Percentiles rank a stretch among this genome's conserved stretches.
phyloP scores from a whole-genome alignment of 2,888 invertebrate genomes.

The Oscheius sp. region DNA sequence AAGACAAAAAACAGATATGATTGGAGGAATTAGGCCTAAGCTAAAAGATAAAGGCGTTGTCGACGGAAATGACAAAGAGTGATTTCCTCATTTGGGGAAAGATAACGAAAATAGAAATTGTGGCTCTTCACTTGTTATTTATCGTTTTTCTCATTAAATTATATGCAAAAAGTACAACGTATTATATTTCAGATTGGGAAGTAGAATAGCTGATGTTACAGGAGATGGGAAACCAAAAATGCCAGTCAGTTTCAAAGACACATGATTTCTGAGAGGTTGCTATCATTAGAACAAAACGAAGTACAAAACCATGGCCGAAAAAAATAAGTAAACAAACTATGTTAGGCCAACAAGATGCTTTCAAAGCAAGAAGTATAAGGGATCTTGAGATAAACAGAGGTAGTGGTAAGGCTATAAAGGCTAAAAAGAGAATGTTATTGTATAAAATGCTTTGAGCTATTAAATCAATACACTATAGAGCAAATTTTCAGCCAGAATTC shows the following conservation, averaged over 20 bases:
- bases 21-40: conserved; percentile 1
- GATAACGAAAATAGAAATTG: background rate
- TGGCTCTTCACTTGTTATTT: background rate
- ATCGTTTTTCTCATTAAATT: conserved; percentile 2
- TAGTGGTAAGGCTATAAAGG: conserved; percentile 3
- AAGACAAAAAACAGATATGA: background rate
- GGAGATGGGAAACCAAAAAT: conserved; percentile 3
- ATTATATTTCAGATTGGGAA: conserved; percentile 2
- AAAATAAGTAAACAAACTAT: conserved; percentile 3
- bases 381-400: conserved; percentile 1
- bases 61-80: background rate
- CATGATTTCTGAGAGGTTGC: conserved; percentile 1
- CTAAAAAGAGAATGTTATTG: background rate
- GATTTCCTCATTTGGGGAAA: conserved; percentile 5
- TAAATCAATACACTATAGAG: too few species aligned
- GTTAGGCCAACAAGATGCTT: conserved; percentile 5
- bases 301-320: background rate
- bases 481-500: too few species aligned
- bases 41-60: conserved; percentile 1
- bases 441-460: too few species aligned
- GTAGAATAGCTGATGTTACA: background rate
- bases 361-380: conserved; percentile 3
- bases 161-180: conserved; percentile 5
- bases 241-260: conserved; percentile 5
- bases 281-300: background rate